These are phyloP conservation scores for Carettochelys insculpta DNA, from an alignment of 2,113 vertebrate genomes.

Conservation along the genomic window DNA sequence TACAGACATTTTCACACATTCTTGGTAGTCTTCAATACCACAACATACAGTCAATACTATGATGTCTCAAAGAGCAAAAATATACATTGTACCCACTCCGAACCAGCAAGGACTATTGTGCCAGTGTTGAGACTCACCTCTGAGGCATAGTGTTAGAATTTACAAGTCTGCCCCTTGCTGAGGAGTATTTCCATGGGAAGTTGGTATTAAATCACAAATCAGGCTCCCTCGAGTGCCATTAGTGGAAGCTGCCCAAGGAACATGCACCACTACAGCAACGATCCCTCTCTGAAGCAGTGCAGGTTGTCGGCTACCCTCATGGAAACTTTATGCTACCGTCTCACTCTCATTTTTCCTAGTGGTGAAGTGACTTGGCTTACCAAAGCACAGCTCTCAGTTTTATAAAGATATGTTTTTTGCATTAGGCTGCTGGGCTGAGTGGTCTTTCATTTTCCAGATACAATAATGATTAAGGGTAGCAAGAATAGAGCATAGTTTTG, in stretches of 20 bases:
- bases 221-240: background rate
- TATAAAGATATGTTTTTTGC: slow-evolving; percentile 11
- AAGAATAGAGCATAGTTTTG: background rate
- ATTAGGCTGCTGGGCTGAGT: background rate
- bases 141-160: background rate
- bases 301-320: background rate
- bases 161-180: background rate
- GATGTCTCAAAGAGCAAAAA: background rate
- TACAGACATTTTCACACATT: background rate
- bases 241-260: background rate
- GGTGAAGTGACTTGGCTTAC: background rate
- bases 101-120: rapidly evolving
- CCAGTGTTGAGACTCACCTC: background rate
- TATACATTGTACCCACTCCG: background rate
- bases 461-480: background rate
- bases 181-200: background rate
- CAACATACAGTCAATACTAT: too few relatives aligned
- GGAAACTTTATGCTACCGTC: background rate
- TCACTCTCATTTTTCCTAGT: background rate
- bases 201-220: background rate
- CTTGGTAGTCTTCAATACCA: background rate
- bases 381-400: background rate
- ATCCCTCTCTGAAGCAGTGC: background rate
- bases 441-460: background rate
- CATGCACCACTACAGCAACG: rapidly evolving